Percentiles rank a stretch among this genome's conserved stretches.
These are phyloP conservation scores for Acleris cristana DNA, from an alignment of 2,888 invertebrate genomes.

Conservation along the genomic window DNA sequence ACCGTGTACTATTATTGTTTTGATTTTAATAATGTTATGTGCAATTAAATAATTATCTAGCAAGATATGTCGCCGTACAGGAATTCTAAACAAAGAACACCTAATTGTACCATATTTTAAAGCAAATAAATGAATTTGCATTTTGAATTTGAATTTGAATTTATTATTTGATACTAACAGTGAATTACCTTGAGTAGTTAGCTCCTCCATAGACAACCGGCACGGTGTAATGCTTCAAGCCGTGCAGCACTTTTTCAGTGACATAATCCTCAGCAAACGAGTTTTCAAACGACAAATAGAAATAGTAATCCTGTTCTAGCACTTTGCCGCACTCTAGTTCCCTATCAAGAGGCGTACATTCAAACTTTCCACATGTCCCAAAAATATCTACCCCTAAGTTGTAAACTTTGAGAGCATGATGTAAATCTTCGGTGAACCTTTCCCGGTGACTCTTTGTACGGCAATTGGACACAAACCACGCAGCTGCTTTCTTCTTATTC, in stretches of 20 bases:
- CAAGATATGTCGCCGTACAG: too few species aligned
- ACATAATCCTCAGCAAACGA: constrained; percentile 63
- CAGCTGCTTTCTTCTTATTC: constrained; percentile 49
- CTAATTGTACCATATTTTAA: too few species aligned
- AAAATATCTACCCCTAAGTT: constrained; percentile 57
- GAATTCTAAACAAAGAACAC: too few species aligned
- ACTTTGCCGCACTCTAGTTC: constrained; percentile 51
- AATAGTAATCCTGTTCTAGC: constrained; percentile 56
- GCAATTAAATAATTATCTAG: too few species aligned
- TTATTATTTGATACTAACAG: too few species aligned
- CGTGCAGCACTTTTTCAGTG: constrained; percentile 58
- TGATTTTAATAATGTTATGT: too few species aligned
- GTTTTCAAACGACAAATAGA: constrained; percentile 70
- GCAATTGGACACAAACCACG: constrained; percentile 67
- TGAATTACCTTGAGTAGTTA: constrained; percentile 31
- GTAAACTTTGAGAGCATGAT: constrained; percentile 48
- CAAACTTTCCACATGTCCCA: constrained; percentile 48
- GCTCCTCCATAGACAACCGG: constrained; percentile 88
- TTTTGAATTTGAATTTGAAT: too few species aligned
- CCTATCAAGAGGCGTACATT: constrained; percentile 45
- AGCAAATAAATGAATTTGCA: too few species aligned
- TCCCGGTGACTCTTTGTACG: constrained; percentile 50
- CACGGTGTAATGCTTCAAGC: constrained; percentile 77
- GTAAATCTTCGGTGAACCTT: constrained; percentile 46
- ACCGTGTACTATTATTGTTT: too few species aligned